Evolutionary conservation across 2,797 vertebrate genomes (phyloP).

Genomic region (Paguma larvata): DNA sequence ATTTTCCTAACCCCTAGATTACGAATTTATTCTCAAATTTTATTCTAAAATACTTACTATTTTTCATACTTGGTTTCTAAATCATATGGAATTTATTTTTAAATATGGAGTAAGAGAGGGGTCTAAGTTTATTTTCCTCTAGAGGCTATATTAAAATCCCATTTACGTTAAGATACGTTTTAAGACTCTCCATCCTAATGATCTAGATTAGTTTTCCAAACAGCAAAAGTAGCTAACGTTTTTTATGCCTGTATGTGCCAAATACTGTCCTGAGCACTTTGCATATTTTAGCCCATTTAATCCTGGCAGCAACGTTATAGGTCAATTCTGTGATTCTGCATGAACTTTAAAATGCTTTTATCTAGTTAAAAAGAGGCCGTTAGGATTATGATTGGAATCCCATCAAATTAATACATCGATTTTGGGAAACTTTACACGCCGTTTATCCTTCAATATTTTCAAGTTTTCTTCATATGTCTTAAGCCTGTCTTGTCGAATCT

Average conservation of each 20-base stretch:
- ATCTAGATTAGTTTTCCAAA: constrained; percentile 18
- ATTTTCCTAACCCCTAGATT: neutral
- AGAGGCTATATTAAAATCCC: constrained; percentile 18
- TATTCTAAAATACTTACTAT: neutral
- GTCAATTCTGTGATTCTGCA: neutral
- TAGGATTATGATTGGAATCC: neutral
- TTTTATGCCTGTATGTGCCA: neutral
- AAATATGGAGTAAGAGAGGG: neutral
- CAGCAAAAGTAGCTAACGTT: neutral
- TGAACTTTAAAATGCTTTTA: constrained; percentile 51
- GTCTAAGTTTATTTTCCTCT: constrained; percentile 34
- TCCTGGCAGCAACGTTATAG: constrained; percentile 12
- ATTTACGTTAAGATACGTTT: constrained; percentile 13
- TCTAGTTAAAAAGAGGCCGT: constrained; percentile 9
- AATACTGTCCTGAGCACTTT: constrained; percentile 1
- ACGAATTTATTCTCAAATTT: neutral
- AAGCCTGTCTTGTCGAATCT: constrained; percentile 19
- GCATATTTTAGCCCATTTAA: neutral
- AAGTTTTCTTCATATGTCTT: neutral
- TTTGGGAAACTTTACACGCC: neutral
- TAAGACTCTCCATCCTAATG: neutral
- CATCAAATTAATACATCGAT: neutral
- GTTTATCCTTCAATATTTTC: neutral
- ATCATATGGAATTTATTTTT: constrained; percentile 45
- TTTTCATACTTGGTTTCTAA: neutral